A percentile compares a stretch with the other conserved stretches of the same genome.
Evolutionary conservation across 2,113 vertebrate genomes (phyloP).

Genomic region (Mustelus asterias): DNA sequence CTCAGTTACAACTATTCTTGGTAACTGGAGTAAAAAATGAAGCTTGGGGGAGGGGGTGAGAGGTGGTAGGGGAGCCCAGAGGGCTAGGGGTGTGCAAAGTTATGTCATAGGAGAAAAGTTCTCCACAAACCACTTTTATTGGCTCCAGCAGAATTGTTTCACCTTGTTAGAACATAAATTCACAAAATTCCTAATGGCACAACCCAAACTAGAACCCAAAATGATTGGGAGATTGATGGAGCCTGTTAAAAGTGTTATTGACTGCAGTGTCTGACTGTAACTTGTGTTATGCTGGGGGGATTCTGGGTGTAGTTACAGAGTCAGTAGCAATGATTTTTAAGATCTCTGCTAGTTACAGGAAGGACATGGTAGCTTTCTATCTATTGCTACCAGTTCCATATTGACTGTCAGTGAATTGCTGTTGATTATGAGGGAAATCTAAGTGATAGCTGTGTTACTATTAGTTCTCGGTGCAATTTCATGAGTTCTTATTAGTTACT

Average conservation of each 20-base stretch:
- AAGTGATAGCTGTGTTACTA: background rate
- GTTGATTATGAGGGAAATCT: background rate
- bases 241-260: background rate
- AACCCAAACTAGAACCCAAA: background rate
- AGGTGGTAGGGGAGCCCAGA: background rate
- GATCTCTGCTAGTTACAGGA: background rate
- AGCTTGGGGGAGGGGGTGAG: background rate
- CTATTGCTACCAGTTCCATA: background rate
- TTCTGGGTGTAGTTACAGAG: background rate
- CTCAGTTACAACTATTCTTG: background rate
- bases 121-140: background rate
- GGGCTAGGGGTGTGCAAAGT: background rate
- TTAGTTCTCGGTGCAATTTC: background rate
- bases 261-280: background rate
- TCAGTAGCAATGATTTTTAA: background rate
- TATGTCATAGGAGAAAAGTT: background rate
- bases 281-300: background rate
- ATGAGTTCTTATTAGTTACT: background rate
- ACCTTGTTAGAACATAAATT: background rate
- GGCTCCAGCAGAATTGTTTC: background rate
- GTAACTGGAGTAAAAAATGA: background rate
- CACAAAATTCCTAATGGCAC: background rate
- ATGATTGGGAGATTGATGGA: background rate
- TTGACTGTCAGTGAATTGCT: background rate
- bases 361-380: background rate